phyloP scores from a whole-genome alignment of 2,113 vertebrate genomes.

The Mesoclemmys tuberculata region DNA sequence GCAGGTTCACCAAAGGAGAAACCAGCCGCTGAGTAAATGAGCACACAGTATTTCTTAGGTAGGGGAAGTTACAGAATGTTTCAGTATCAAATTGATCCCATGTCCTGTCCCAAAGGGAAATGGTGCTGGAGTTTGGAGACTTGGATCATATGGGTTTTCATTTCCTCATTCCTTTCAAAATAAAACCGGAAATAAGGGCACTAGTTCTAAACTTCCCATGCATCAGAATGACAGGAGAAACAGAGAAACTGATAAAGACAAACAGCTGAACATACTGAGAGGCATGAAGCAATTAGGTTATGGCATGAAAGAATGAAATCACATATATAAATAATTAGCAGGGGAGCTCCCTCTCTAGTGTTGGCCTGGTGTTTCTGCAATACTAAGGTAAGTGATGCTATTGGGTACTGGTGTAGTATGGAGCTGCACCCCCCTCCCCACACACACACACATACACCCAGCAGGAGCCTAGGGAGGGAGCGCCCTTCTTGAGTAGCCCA shows the following conservation, averaged over 20 bases:
- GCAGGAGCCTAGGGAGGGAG: neutral
- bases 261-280: slow-evolving; percentile 57
- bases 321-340: slow-evolving; percentile 26
- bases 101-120: neutral
- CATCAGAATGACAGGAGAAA: slow-evolving; percentile 48
- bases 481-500: neutral
- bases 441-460: too few species aligned
- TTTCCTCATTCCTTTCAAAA: slow-evolving; percentile 61
- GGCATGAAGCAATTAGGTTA: slow-evolving; percentile 53
- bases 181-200: slow-evolving; percentile 61
- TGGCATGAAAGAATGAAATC: slow-evolving; percentile 47
- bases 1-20: neutral
- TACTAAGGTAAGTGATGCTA: neutral
- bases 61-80: neutral
- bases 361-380: slow-evolving; percentile 26
- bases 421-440: neutral
- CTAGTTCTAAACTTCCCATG: slow-evolving; percentile 63
- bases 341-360: neutral
- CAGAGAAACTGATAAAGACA: slow-evolving; percentile 60
- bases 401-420: rapidly evolving
- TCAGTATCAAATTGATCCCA: slow-evolving; percentile 19
- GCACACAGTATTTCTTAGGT: neutral
- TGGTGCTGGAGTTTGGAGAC: neutral
- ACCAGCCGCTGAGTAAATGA: neutral
- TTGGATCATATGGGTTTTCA: slow-evolving; percentile 26